Evolutionary conservation across 2,113 vertebrate genomes (phyloP), one percentile per base, ranked within the genome.

Genomic region (Sylvia atricapilla): DNA sequence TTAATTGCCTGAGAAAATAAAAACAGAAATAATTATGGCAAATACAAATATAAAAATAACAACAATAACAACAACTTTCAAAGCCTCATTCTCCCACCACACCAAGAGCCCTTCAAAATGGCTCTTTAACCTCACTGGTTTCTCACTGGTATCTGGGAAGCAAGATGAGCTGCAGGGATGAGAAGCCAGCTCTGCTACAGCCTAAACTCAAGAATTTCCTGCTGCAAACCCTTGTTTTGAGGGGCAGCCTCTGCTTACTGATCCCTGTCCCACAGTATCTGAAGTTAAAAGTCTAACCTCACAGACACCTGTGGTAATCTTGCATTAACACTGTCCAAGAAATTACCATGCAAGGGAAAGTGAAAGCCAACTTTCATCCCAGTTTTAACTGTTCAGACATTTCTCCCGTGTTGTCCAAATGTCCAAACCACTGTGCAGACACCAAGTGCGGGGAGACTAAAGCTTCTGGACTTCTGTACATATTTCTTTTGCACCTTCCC

Each of bases 21-120:
- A 84, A 92, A 55, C 60, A 47, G 12, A 91, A 93, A 74, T 66
- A 90, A 87, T 73, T 58, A 75, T 19, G 22, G 53, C 25, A 84
- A 84, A 70, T 50, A 83, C 12, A n/a, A 52, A 41, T n/a, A 55
- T 13, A 83, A 59, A n/a, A 86, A 72, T 10, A 90, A 72, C 28
- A 87, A 49, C 27, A 80, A 62, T 11, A 62, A 50, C 5, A 80
- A 30, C 16, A 72, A 73, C 24, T 69, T 76, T 33, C 35, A 79
- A 88, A 90, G 44, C 4, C 28, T 23, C 4, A 0, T 37, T 85
- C 37, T 79, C 55, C 50, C 27, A 66, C 15, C 30, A 28, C 15
- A 63, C n/a, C 24, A 59, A 70, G 28, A 53, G 44, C 27, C 20
- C 31, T 88, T 55, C 33, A 64, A 93, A 69, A 90, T 0, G 0